Evolutionary conservation across 2,113 vertebrate genomes (phyloP).

Genomic region (Myxocyprinus asiaticus): DNA sequence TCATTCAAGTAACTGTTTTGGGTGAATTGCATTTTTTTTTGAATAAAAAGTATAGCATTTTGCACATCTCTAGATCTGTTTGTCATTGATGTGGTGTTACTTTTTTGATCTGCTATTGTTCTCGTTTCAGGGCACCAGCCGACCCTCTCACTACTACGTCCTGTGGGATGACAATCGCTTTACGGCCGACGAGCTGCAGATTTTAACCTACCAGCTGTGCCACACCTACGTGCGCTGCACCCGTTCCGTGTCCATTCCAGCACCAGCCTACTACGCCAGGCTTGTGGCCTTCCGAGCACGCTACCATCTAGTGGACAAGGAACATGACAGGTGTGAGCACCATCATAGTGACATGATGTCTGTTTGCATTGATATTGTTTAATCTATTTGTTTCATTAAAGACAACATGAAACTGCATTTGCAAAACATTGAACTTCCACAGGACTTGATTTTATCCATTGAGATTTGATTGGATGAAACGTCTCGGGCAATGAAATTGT

Average conservation of each 20-base stretch:
- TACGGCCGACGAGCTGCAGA: slow-evolving; percentile 97
- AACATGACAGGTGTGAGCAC: slow-evolving; percentile 92
- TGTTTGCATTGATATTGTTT: no score
- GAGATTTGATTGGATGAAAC: no score
- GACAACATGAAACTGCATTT: no score
- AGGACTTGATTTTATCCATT: no score
- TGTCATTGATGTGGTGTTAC: background rate
- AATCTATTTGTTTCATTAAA: no score
- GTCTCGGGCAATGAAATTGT: no score
- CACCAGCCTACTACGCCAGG: slow-evolving; percentile 96
- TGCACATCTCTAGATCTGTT: background rate
- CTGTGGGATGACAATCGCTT: slow-evolving; percentile 99
- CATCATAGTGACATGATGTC: background rate
- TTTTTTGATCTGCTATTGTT: background rate
- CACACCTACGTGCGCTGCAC: slow-evolving; percentile 98
- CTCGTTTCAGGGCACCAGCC: slow-evolving; percentile 89
- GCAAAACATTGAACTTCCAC: no score
- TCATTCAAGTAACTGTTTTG: no score
- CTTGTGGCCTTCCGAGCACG: slow-evolving; percentile 97
- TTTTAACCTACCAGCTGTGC: slow-evolving; percentile 99
- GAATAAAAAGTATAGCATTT: no score
- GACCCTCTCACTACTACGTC: slow-evolving; percentile 97
- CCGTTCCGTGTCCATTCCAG: slow-evolving; percentile 96
- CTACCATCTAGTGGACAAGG: slow-evolving; percentile 99
- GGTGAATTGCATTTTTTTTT: no score